Base-by-base conservation (phyloP, 2,113 vertebrate species). In the Nyctereutes procyonoides region DNA sequence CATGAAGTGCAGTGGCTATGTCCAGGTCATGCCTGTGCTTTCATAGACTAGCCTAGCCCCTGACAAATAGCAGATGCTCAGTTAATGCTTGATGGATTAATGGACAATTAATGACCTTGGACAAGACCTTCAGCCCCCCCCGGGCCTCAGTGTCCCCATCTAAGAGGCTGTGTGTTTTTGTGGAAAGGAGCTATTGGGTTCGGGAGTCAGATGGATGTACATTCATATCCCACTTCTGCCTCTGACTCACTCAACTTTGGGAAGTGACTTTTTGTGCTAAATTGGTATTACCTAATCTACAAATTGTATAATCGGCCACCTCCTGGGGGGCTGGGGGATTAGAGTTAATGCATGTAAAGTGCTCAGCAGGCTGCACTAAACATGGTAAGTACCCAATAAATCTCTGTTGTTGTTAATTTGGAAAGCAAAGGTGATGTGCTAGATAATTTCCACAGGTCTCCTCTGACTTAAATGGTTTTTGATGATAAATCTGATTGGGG, bases 31-130 rank as follows among this genome's bases (percentile, higher is more conserved):
- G n/a, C 24, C 53, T 90, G 35, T 77, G 43, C 65, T 92, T 24
- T 62, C 24, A 43, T 4, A 20, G 80, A 53, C 77, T 84, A 69
- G 30, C 30, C 20, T 26, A 9, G 19, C 81, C 88, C 65, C 76
- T 92, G 88, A 81, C 84, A 90, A 74, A 85, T 80, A 96, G 48
- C 95, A 96, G 94, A 85, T 96, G 81, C 65, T 96, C 94, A 93
- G 10, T 86, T 95, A 95, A 95, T 63, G 26, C 60, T 82, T 94
- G 85, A 58, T 74, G 88, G 88, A 63, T 95, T 48, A 96, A 17
- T 63, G 51, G 32, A 26, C 17, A 51, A 43, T 63, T 87, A 53
- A 77, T 77, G 55, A 35, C 81, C 24, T 82, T 73, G 67, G 53
- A 48, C 9, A 84, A 81, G 65, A 90, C 76, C 30, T 76, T 32